Base-by-base conservation (phyloP, 2,797 vertebrate species). In the Peromyscus aztecus region DNA sequence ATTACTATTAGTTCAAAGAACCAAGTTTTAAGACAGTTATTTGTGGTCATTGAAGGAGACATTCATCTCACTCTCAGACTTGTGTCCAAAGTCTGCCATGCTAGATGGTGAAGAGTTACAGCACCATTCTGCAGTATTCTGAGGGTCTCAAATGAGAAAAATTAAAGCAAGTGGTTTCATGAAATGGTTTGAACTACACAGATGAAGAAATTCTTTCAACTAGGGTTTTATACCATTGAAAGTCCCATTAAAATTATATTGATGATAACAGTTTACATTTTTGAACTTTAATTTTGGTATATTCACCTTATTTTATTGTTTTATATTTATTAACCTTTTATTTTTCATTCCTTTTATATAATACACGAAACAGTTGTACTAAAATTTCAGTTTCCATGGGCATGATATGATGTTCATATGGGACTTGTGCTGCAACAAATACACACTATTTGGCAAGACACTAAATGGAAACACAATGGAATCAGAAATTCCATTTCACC, bases 1-100 rank as follows among this genome's bases (percentile, higher is more conserved):
- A 88, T 96, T 61, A 59, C 4, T 82, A 71, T 81, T 73, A 92
- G 83, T 97, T 90, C 86, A 80, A 87, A 67, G 43, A 65, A 67
- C 61, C 46, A 77, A n/a, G 17, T 65, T 75, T 78, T 77, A 40
- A 87, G 9, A 52, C 17, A 69, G 0, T 21, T 52, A 61, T 13
- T 96, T 92, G 34, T 91, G 37, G 37, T 57, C 86, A 40, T 92
- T 82, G 2, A 43, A 76, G 46, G 31, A 69, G 78, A 5, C 23
- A 75, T 13, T 87, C 0, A 84, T 65, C 2, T 49, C 10, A 78
- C 8, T 93, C 4, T 94, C 27, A 86, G 55, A 16, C 10, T 91
- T 43, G 0, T 31, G 76, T 17, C 6, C 11, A 12, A 21, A 52
- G 12, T 78, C 9, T n/a, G 75, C 40, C 2, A 80, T 17, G 94